Conservation (phyloP, 2,113 vertebrate species). For the Podilymbus podiceps region DNA sequence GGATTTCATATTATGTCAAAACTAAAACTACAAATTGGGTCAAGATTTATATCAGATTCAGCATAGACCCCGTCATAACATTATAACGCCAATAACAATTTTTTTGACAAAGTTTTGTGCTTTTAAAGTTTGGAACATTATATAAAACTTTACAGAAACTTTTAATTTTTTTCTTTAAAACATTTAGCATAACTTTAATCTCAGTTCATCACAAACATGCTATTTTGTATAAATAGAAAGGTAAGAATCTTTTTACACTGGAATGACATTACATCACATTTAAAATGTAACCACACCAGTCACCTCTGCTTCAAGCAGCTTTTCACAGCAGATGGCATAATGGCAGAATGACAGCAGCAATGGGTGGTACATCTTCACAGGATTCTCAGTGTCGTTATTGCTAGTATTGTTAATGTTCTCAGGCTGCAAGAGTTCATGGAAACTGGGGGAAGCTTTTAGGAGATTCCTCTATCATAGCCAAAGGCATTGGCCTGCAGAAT, state of each 20-base stretch:
- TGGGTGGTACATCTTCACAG: background rate
- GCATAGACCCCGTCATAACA: background rate
- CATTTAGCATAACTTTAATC: background rate
- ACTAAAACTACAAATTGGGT: slow-evolving; percentile 5
- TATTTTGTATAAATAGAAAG: background rate
- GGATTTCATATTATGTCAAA: background rate
- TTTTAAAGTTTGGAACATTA: background rate
- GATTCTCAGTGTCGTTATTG: background rate
- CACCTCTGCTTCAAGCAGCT: background rate
- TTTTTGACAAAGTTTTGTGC: background rate
- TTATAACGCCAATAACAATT: background rate
- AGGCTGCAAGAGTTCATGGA: background rate
- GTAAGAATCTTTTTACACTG: background rate
- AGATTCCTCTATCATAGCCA: background rate
- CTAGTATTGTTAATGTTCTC: background rate
- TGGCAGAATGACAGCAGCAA: background rate
- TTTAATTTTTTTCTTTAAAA: background rate
- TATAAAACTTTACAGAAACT: background rate
- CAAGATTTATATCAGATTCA: slow-evolving; percentile 32
- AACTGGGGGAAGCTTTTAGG: background rate
- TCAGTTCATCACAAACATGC: background rate
- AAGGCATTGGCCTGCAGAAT: background rate
- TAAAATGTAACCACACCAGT: background rate
- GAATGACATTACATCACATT: background rate
- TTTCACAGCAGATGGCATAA: background rate